These are phyloP conservation scores for Pseudomyrmex concolor DNA, from an alignment of 1,140 invertebrate genomes.

Conservation along the genomic window DNA sequence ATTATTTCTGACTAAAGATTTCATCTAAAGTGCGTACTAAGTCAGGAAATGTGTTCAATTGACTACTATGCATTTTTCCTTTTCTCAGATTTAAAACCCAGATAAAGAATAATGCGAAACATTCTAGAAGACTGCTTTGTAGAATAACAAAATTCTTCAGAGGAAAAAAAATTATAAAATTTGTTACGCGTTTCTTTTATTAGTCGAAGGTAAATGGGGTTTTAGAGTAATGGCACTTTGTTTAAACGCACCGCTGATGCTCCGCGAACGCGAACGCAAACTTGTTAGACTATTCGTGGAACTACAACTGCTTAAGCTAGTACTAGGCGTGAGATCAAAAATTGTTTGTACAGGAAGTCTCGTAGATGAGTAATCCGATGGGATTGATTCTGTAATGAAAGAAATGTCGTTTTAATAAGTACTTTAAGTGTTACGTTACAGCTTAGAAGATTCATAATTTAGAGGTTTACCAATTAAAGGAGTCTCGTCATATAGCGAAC, in stretches of 20 bases:
- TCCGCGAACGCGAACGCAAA: conserved; percentile 82
- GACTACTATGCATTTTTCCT: not conserved
- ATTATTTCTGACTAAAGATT: no score
- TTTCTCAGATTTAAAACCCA: conserved; percentile 6
- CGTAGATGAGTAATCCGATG: conserved; percentile 77
- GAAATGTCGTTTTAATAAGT: conserved; percentile 26
- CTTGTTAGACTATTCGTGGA: conserved; percentile 75
- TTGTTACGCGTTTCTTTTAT: conserved; percentile 78
- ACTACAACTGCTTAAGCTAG: conserved; percentile 82
- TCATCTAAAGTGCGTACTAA: not conserved
- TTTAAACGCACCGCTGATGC: conserved; percentile 80
- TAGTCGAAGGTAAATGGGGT: conserved; percentile 83
- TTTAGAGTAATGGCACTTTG: conserved; percentile 77
- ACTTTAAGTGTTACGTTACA: not conserved
- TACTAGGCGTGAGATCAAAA: conserved; percentile 84
- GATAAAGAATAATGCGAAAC: conserved; percentile 10
- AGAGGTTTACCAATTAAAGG: conserved; percentile 85
- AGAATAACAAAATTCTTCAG: not conserved
- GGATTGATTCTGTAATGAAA: conserved; percentile 80
- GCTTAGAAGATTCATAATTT: conserved; percentile 9
- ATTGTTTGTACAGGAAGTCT: conserved; percentile 84
- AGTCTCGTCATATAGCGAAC: conserved; percentile 88
- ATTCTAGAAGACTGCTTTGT: not conserved
- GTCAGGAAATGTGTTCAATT: not conserved
- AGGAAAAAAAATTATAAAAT: conserved; percentile 17